phyloP scores from a whole-genome alignment of 2,113 vertebrate genomes.

The Labrus mixtus region DNA sequence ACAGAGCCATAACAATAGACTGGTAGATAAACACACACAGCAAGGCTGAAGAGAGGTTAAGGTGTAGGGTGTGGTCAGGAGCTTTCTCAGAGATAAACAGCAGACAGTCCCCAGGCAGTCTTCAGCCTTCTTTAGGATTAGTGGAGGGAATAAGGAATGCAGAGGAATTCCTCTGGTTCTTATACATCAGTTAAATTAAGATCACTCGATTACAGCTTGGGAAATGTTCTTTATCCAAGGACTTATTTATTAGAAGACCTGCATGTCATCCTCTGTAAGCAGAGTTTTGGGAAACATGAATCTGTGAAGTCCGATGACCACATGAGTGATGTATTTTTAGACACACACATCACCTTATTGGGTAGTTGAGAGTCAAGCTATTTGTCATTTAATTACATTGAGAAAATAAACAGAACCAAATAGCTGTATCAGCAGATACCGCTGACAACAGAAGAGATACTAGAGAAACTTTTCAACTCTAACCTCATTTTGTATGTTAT shows the following conservation, averaged over 20 bases:
- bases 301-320: too few relatives aligned
- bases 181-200: not conserved
- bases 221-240: not conserved
- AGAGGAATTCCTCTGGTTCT: conserved; percentile 7
- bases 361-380: not conserved
- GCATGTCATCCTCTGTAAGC: not conserved
- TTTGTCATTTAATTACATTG: not conserved
- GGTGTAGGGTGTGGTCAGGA: conserved; percentile 59
- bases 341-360: too few relatives aligned
- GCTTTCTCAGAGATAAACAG: conserved; percentile 41
- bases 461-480: not conserved
- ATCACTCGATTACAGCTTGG: not conserved
- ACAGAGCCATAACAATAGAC: conserved; percentile 43
- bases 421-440: not conserved
- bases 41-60: conserved; percentile 35
- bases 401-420: not conserved
- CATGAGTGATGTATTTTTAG: too few relatives aligned
- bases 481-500: not conserved
- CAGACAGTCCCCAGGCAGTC: conserved; percentile 36
- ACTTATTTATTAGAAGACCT: not conserved
- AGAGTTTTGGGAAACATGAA: too few relatives aligned
- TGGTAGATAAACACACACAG: conserved; percentile 34
- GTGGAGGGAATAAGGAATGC: not conserved
- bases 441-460: not conserved
- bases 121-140: not conserved